Percentiles rank a stretch among this genome's conserved stretches.
These are phyloP conservation scores for Cebus imitator DNA, from an alignment of 2,113 vertebrate species.

Conservation along the genomic window DNA sequence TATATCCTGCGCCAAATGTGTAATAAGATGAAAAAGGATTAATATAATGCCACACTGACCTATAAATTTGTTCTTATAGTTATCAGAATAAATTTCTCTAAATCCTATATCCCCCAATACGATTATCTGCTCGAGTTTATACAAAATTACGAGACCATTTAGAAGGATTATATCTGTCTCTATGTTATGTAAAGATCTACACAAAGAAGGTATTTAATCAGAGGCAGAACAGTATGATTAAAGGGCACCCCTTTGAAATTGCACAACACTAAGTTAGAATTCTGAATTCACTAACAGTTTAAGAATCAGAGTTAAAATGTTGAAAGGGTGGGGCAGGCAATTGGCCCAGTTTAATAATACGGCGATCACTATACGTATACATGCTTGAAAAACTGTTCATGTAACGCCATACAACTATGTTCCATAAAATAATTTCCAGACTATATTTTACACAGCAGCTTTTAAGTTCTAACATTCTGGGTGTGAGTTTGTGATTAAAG, in stretches of 20 bases:
- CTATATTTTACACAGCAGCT: neutral
- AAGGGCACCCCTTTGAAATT: neutral
- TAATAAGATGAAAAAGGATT: slow-evolving; percentile 51
- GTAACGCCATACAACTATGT: neutral
- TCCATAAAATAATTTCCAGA: slow-evolving; percentile 8
- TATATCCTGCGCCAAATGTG: neutral
- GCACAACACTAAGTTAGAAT: neutral
- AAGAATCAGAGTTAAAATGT: neutral
- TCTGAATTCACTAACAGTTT: neutral
- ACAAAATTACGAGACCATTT: slow-evolving; percentile 28
- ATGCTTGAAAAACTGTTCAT: neutral
- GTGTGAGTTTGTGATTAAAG: neutral
- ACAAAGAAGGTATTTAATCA: slow-evolving; percentile 29
- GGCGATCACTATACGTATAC: neutral
- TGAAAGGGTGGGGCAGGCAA: neutral
- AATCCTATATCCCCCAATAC: neutral
- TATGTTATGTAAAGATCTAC: neutral
- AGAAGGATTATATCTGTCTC: slow-evolving; percentile 23
- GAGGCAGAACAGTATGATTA: neutral
- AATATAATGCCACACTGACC: slow-evolving; percentile 27
- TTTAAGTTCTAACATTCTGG: neutral
- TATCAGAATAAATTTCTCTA: slow-evolving; percentile 51
- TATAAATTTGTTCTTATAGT: slow-evolving; percentile 33
- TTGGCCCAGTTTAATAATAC: neutral
- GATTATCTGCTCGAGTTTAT: slow-evolving; percentile 33